Conservation (phyloP, 2,888 invertebrate species). For the Agrilus mali region DNA sequence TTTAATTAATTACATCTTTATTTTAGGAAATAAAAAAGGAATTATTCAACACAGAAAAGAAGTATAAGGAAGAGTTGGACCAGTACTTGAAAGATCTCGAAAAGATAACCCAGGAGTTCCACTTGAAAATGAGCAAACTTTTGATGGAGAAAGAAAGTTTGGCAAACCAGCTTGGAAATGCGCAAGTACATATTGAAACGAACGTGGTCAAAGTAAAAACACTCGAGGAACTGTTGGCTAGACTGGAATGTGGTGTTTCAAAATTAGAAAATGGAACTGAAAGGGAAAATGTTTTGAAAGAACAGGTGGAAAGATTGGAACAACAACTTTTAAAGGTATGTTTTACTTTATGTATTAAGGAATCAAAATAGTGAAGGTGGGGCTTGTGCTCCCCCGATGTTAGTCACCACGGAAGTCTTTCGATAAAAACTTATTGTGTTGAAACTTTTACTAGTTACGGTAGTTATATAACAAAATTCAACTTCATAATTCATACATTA, state of each 20-base stretch:
- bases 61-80: constrained; percentile 6
- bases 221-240: constrained; percentile 32
- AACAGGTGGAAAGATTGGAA: constrained; percentile 30
- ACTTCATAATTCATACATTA: too few species aligned
- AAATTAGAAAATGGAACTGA: constrained; percentile 35
- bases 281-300: constrained; percentile 24
- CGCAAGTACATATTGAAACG: constrained; percentile 12
- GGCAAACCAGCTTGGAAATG: constrained; percentile 17
- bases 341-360: not conserved
- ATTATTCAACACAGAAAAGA: constrained; percentile 10
- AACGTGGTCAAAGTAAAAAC: constrained; percentile 27
- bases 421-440: too few species aligned
- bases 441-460: too few species aligned
- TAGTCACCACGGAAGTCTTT: too few species aligned
- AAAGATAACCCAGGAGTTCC: constrained; percentile 32
- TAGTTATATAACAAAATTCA: too few species aligned
- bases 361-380: not conserved
- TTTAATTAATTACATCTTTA: too few species aligned
- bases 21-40: constrained; percentile 16
- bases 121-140: constrained; percentile 31
- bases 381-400: too few species aligned
- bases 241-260: constrained; percentile 32
- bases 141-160: constrained; percentile 14
- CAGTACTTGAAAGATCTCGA: constrained; percentile 31
- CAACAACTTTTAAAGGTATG: constrained; percentile 19